phyloP scores from a whole-genome alignment of 2,113 vertebrate genomes.

The Odocoileus virginianus region DNA sequence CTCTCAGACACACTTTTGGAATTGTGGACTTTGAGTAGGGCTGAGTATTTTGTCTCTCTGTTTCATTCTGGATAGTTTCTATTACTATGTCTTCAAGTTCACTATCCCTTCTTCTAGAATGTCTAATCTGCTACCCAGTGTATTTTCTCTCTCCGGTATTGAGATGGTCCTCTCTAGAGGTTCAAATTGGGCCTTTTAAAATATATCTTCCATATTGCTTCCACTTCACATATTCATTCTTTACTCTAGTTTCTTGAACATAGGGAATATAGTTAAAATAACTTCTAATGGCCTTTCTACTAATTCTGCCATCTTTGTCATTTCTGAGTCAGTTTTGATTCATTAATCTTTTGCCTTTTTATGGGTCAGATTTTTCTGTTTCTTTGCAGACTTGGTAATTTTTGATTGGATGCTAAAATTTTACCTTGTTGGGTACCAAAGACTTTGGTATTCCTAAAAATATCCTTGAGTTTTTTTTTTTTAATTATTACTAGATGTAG shows the following conservation, averaged over 20 bases:
- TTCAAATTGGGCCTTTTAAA: not conserved
- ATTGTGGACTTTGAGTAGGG: not conserved
- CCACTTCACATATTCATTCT: not conserved
- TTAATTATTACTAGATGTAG: not conserved
- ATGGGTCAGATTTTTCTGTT: not conserved
- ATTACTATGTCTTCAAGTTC: not conserved
- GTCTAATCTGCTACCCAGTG: not conserved
- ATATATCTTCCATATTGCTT: not conserved
- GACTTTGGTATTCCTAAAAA: slow-evolving; percentile 3
- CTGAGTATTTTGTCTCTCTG: not conserved
- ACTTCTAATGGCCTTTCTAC: not conserved
- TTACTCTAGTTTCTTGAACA: slow-evolving; percentile 1
- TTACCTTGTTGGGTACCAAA: not conserved
- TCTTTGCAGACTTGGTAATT: not conserved
- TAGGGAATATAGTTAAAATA: not conserved
- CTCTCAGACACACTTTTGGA: not conserved
- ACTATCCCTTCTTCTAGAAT: not conserved
- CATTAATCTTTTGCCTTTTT: not conserved
- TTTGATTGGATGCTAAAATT: not conserved
- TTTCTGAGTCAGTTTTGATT: not conserved
- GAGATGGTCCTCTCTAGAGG: not conserved
- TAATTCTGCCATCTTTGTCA: not conserved
- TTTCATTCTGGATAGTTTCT: not conserved
- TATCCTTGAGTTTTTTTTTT: not conserved
- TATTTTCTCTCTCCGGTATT: not conserved